Base-by-base conservation (phyloP, 2,888 invertebrate genomes). In the Polia nebulosa region DNA sequence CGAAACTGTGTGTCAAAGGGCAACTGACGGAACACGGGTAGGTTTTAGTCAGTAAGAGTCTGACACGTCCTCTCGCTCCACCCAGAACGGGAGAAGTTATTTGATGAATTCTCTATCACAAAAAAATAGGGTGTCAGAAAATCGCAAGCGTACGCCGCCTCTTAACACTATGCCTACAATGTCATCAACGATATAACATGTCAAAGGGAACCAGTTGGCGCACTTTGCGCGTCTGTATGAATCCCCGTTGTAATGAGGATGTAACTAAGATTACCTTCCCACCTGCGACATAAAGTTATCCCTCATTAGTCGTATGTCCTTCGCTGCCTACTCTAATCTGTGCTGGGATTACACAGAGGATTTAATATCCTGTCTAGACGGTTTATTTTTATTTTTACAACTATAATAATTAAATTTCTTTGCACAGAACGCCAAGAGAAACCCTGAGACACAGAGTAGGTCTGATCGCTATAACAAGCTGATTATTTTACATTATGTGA, bases 181-280 rank as follows among this genome's bases (percentile, higher is more conserved):
- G 74, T 81, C 78, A 79, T 69, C 71, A 61, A 22, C 52, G 36
- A 60, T 69, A 64, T 66, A 69, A n/a, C 53, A 76, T 55, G 66
- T 79, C 80, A 80, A 69, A 72, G 20, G 62, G 49, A 72, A 69
- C 79, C 62, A 32, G 78, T 66, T 63, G 41, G 51, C 13, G 17
- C 45, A 44, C 39, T 78, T 60, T 74, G 47, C 25, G 32, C 45
- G 41, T 69, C 56, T 73, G 22, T 62, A 62, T 56, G 47, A 53
- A 58, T 69, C 36, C 62, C 41, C 27, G 22, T 76, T 52, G 55
- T 60, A 79, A 61, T 69, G 27, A 60, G 65, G 65, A 72, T 65
- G 52, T 51, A 32, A 39, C 55, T 44, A 29, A 57, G 78, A 73
- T 69, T 69, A 61, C 57, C 39, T 64, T 63, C 25, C 13, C 62